Conservation (phyloP, 2,888 invertebrate genomes). For the Pyrrhia umbra region DNA sequence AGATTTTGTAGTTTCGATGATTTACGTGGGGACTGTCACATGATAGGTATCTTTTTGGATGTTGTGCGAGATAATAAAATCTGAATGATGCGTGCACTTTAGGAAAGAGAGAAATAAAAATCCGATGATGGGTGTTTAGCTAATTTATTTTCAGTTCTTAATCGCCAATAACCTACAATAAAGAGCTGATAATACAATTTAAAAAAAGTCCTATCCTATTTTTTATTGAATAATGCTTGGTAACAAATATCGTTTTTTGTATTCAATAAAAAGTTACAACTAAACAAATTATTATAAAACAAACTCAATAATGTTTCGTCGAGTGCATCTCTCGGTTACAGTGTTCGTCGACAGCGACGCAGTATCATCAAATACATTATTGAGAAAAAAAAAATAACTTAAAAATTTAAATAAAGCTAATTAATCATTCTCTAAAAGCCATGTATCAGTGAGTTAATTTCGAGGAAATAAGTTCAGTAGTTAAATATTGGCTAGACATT, state of each 20-base stretch:
- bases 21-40: no score
- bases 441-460: constrained; percentile 81
- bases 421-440: constrained; percentile 82
- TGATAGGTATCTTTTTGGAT: no score
- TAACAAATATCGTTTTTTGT: constrained; percentile 89
- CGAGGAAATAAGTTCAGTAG: constrained; percentile 65
- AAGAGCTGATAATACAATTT: constrained; percentile 90
- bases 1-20: no score
- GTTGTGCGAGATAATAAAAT: no score
- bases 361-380: constrained; percentile 72
- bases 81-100: no score
- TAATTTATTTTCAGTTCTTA: constrained; percentile 90
- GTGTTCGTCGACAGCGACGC: constrained; percentile 57
- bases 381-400: constrained; percentile 84
- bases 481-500: constrained; percentile 64
- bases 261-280: constrained; percentile 88
- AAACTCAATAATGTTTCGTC: constrained; percentile 81
- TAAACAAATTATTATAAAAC: constrained; percentile 85
- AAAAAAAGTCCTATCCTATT: constrained; percentile 88
- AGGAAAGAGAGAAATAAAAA: constrained; percentile 66
- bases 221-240: constrained; percentile 90
- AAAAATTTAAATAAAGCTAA: constrained; percentile 87
- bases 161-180: constrained; percentile 90
- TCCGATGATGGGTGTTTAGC: constrained; percentile 82
- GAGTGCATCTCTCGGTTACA: constrained; percentile 64